Evolutionary conservation across 2,797 vertebrate genomes (phyloP).

Genomic region (Hydrocynus forskahlii): DNA sequence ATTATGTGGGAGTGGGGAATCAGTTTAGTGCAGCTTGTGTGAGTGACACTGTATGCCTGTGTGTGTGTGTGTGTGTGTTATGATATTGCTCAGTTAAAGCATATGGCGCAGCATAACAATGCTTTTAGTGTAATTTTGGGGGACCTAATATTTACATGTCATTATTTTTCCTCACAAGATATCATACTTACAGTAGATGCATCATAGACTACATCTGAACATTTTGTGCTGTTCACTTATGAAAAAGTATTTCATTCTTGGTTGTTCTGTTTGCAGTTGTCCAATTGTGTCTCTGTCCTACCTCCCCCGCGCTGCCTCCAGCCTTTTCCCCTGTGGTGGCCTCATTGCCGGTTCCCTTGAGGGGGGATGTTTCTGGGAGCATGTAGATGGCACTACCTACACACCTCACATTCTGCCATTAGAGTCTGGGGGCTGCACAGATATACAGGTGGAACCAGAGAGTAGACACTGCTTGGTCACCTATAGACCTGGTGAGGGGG

Average conservation of each 20-base stretch:
- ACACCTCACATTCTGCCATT: conserved; percentile 85
- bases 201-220: no score
- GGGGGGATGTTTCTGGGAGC: conserved; percentile 93
- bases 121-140: no score
- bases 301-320: conserved; percentile 84
- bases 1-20: no score
- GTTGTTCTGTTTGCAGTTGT: conserved; percentile 75
- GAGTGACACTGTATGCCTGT: neutral
- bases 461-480: conserved; percentile 93
- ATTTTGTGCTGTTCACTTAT: no score
- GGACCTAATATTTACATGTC: no score
- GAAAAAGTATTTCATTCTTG: neutral
- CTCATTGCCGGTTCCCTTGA: conserved; percentile 91
- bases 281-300: conserved; percentile 91
- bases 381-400: conserved; percentile 78
- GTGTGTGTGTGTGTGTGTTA: no score
- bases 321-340: conserved; percentile 86
- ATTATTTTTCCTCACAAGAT: no score
- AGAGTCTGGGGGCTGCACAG: conserved; percentile 86
- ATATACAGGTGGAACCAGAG: conserved; percentile 89
- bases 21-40: neutral
- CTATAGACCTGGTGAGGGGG: conserved; percentile 86
- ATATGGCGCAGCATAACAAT: no score
- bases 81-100: neutral
- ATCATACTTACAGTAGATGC: no score